Evolutionary conservation across 2,113 vertebrate genomes (phyloP), one percentile per base, ranked within the genome.

Genomic region (Pseudorectes ferrugineus): DNA sequence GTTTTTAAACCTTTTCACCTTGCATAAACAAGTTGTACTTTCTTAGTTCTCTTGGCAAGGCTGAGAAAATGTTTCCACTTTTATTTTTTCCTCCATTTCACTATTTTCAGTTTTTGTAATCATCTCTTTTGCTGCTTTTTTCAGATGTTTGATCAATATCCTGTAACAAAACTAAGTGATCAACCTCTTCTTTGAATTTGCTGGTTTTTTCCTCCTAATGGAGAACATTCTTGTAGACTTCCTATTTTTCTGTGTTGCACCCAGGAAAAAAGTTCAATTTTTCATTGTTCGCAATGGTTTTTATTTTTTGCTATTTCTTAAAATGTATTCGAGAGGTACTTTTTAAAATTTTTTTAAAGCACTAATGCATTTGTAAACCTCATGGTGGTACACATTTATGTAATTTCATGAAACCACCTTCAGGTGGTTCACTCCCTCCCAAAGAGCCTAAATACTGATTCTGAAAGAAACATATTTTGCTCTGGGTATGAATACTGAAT

Each of bases 401-500:
- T 73, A 63, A 93, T 87, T 76, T 78, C 17, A 10, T 55, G 38
- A 83, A 97, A 90, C 35, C 76, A 54, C 81, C 36, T 95, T 91
- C 45, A 49, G 67, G 49, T 92, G 40, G 35, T 88, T 93, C 28
- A 45, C 36, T 66, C n/a, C 14, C 61, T 75, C 75, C 94, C 14
- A 19, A 35, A 88, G 74, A 96, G 45, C 42, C 48, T 72, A 74
- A 93, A 68, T 77, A 52, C 45, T 88, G 45, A n/a, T 88, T 92
- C 77, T 85, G 78, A 85, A 94, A 54, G 42, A 62, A 94, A 75
- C 45, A 3, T 73, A 48, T 77, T 93, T 89, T 3, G 2, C 51
- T 91, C 52, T 92, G 61, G 89, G 35, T 92, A 52, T 75, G 85
- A 95, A 82, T 93, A 95, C 92, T 92, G 89, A 92, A 94, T 79